Percentiles rank a stretch among this genome's conserved stretches.
These are phyloP conservation scores for Eledona agricola DNA, from an alignment of 2,888 invertebrate species.

Conservation along the genomic window DNA sequence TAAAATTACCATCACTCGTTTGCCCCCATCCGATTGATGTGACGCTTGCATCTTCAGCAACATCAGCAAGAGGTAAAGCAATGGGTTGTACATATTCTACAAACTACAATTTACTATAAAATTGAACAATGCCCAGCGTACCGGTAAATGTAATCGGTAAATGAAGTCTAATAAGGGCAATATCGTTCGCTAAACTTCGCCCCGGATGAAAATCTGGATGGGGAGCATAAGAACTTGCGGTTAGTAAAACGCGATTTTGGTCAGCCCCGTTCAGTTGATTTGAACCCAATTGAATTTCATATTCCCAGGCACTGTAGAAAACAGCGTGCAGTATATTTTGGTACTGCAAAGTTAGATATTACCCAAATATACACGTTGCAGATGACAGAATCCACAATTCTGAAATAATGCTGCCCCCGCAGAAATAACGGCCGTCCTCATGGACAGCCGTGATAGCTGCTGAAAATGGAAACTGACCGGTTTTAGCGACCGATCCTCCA, in stretches of 20 bases:
- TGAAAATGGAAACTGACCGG: too few relatives aligned
- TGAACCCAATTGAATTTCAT: slow-evolving; percentile 8
- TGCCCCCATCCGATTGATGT: slow-evolving; percentile 18
- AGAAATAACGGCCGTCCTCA: too few relatives aligned
- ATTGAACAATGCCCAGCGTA: too few relatives aligned
- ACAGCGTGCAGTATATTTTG: too few relatives aligned
- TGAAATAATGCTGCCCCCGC: too few relatives aligned
- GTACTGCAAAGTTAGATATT: not conserved
- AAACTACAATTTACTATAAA: too few relatives aligned
- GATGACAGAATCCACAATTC: slow-evolving; percentile 13
- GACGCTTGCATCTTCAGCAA: slow-evolving; percentile 1
- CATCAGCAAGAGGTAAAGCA: not conserved
- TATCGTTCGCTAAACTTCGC: slow-evolving; percentile 6
- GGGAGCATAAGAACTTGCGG: slow-evolving; percentile 1
- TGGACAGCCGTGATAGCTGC: too few relatives aligned
- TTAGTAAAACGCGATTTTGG: slow-evolving; percentile 1
- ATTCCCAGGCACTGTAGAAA: slow-evolving; percentile 4
- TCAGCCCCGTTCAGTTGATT: not conserved
- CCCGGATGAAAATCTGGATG: slow-evolving; percentile 10
- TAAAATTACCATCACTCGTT: slow-evolving; percentile 13
- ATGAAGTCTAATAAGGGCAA: slow-evolving; percentile 11
- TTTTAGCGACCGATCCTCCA: too few relatives aligned
- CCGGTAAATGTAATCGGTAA: slow-evolving; percentile 8
- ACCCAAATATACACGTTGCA: slow-evolving; percentile 15
- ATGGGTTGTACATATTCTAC: slow-evolving; percentile 10